Evolutionary conservation across 2,888 invertebrate species (phyloP).

Genomic region (Limnephilus lunatus): DNA sequence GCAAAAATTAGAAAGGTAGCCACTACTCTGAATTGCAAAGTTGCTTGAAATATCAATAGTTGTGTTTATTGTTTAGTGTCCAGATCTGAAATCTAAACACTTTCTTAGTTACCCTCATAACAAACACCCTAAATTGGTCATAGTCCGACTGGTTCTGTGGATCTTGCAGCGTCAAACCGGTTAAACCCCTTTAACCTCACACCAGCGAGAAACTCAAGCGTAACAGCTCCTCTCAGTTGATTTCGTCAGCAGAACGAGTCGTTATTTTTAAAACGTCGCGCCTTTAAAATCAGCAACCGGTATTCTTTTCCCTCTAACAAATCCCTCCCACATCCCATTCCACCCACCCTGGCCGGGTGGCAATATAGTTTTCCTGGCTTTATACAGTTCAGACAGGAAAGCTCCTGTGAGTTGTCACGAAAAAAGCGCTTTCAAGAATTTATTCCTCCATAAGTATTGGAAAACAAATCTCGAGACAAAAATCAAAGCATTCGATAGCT

Average conservation of each 20-base stretch:
- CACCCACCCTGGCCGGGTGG: neutral
- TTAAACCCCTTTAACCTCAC: too few relatives aligned
- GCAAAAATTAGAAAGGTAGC: too few relatives aligned
- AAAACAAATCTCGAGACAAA: neutral
- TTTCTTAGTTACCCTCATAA: too few relatives aligned
- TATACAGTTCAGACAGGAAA: neutral
- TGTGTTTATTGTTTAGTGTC: too few relatives aligned
- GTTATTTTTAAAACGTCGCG: neutral
- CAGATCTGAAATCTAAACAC: too few relatives aligned
- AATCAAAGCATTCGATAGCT: neutral
- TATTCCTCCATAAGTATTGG: neutral
- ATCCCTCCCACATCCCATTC: neutral
- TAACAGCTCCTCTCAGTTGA: neutral
- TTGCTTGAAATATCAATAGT: too few relatives aligned
- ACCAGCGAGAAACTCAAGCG: neutral
- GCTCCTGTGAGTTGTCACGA: neutral
- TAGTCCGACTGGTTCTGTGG: too few relatives aligned
- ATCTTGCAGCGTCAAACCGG: too few relatives aligned
- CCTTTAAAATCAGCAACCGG: neutral
- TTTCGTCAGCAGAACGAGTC: neutral
- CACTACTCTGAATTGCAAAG: too few relatives aligned
- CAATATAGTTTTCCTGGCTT: neutral
- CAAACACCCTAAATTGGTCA: too few relatives aligned
- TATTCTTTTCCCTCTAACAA: neutral
- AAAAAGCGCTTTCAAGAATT: neutral